Evolutionary conservation across 92 coral and sea anemone species (phyloP).

Genomic region (Porites lobata): DNA sequence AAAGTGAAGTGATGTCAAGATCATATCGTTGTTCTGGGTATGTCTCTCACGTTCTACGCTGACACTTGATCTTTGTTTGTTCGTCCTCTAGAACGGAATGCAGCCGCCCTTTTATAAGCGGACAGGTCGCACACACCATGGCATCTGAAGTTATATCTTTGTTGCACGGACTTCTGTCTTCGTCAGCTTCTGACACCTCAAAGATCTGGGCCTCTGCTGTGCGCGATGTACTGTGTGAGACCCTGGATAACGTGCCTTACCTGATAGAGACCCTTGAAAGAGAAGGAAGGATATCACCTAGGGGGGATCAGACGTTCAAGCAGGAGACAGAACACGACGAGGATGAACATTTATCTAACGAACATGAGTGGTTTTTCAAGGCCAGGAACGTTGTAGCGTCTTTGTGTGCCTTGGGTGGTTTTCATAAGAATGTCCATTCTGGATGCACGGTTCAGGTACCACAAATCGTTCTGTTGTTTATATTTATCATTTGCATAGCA

Average conservation of each 20-base stretch:
- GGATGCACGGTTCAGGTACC: slow-evolving; percentile 87
- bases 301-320: slow-evolving; percentile 8
- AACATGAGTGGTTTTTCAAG: slow-evolving; percentile 74
- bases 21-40: not conserved
- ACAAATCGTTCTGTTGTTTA: too few relatives aligned
- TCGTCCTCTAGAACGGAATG: slow-evolving; percentile 68
- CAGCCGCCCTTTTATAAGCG: slow-evolving; percentile 92
- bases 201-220: slow-evolving; percentile 91
- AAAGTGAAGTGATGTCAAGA: too few relatives aligned
- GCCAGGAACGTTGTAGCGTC: slow-evolving; percentile 94
- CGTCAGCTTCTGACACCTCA: slow-evolving; percentile 72
- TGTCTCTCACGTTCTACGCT: not conserved
- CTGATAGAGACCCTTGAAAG: slow-evolving; percentile 76
- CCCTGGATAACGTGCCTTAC: slow-evolving; percentile 76
- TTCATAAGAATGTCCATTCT: slow-evolving; percentile 76
- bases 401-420: slow-evolving; percentile 95
- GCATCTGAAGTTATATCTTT: slow-evolving; percentile 97
- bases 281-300: slow-evolving; percentile 58
- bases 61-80: not conserved
- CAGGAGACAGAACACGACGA: slow-evolving; percentile 44
- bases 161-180: slow-evolving; percentile 75
- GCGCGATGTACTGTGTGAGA: slow-evolving; percentile 83
- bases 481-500: too few relatives aligned
- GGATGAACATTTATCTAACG: slow-evolving; percentile 37
- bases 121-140: slow-evolving; percentile 96